Percentiles rank a stretch among this genome's conserved stretches.
Evolutionary conservation across 2,888 invertebrate species (phyloP).

Genomic region (Catonia carolina): DNA sequence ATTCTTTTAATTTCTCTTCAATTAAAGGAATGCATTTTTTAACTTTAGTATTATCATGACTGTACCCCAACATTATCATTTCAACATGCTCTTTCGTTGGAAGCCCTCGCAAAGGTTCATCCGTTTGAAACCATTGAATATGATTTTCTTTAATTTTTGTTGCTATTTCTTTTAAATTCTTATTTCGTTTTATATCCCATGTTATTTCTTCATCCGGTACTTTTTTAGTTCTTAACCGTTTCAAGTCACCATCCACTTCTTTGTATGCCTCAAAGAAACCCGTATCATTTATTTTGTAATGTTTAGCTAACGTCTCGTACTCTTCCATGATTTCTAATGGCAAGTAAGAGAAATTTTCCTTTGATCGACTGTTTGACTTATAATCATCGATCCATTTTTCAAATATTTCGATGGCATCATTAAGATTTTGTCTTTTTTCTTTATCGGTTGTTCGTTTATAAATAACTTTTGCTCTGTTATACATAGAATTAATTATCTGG

Average conservation of each 20-base stretch:
- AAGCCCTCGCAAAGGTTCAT: conserved; percentile 55
- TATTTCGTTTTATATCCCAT: conserved; percentile 70
- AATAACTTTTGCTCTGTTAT: conserved; percentile 38
- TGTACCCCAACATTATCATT: conserved; percentile 68
- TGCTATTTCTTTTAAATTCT: conserved; percentile 44
- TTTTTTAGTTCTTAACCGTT: conserved; percentile 55
- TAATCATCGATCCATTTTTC: conserved; percentile 69
- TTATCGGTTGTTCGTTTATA: conserved; percentile 64
- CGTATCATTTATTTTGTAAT: conserved; percentile 47
- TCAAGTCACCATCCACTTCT: conserved; percentile 61
- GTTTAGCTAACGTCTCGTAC: conserved; percentile 49
- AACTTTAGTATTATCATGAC: conserved; percentile 60
- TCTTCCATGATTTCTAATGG: conserved; percentile 53
- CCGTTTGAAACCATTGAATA: conserved; percentile 47
- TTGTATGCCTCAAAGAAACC: conserved; percentile 58
- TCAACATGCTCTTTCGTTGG: conserved; percentile 62
- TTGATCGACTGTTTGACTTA: conserved; percentile 57
- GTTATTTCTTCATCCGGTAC: conserved; percentile 50
- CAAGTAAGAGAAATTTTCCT: conserved; percentile 63
- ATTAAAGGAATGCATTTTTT: conserved; percentile 51
- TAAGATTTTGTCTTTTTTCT: conserved; percentile 61
- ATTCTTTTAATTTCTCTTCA: conserved; percentile 41
- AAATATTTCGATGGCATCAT: conserved; percentile 61
- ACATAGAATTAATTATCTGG: conserved; percentile 43
- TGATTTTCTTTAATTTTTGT: conserved; percentile 49